Conservation (phyloP, 2,888 invertebrate species). For the Synergus umbraculus region DNA sequence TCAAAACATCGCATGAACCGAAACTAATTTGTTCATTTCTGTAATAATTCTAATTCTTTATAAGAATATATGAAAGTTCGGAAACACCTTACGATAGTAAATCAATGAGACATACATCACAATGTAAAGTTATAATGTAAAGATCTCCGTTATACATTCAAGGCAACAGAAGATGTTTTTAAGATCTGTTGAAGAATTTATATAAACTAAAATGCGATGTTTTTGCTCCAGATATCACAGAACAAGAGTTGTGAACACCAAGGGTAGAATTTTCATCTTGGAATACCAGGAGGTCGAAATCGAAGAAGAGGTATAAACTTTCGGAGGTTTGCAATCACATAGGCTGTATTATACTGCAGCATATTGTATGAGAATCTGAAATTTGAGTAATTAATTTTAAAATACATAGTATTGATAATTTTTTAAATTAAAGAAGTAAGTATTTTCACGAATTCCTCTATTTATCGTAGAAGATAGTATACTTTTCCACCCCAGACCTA, state of each 20-base stretch:
- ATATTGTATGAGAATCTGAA: background rate
- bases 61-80: no score
- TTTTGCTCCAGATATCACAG: conserved; percentile 46
- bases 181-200: conserved; percentile 38
- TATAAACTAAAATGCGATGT: conserved; percentile 2
- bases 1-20: background rate
- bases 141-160: conserved; percentile 27
- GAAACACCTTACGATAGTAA: background rate
- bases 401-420: background rate
- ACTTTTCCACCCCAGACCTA: background rate
- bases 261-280: no score
- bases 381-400: background rate
- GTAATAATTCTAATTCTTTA: background rate
- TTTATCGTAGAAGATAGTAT: background rate
- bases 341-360: background rate
- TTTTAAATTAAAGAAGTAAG: background rate
- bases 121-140: no score
- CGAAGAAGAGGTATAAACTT: background rate
- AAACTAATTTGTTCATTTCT: background rate
- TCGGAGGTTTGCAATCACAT: background rate
- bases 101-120: no score
- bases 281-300: no score
- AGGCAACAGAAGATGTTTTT: conserved; percentile 47
- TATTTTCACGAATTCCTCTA: background rate
- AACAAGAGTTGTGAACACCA: background rate